phyloP scores from a whole-genome alignment of 2,113 vertebrate genomes.

The Gymnobelideus leadbeateri region DNA sequence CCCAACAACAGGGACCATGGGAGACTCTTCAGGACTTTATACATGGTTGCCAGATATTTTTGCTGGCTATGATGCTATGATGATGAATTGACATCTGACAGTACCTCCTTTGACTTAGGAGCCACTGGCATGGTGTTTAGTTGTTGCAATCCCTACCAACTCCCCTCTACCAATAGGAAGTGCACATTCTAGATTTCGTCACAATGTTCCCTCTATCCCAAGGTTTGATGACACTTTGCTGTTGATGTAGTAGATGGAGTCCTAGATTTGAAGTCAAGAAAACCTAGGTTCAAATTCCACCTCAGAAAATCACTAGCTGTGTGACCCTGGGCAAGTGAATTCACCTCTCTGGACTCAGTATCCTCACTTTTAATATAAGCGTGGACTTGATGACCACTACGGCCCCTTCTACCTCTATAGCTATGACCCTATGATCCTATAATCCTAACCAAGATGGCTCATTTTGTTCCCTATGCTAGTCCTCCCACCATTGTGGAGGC shows the following conservation, averaged over 20 bases:
- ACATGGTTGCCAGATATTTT: background rate
- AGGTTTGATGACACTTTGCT: background rate
- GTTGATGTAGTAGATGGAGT: background rate
- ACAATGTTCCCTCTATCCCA: background rate
- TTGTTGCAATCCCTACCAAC: background rate
- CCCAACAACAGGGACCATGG: background rate
- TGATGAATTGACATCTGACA: background rate
- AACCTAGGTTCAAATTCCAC: background rate
- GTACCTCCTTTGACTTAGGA: background rate
- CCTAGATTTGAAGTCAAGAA: background rate
- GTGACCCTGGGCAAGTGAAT: background rate
- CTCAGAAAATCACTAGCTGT: background rate
- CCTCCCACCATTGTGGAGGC: background rate
- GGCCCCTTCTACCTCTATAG: background rate
- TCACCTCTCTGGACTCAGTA: background rate
- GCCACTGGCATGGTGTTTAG: background rate
- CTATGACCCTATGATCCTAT: background rate
- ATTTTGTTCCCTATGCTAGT: background rate
- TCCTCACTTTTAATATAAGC: background rate
- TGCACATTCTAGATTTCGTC: background rate
- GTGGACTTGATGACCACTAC: background rate
- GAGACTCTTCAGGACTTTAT: background rate
- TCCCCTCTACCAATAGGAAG: background rate
- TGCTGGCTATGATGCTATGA: background rate
- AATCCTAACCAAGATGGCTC: background rate